Evolutionary conservation across 2,888 invertebrate genomes (phyloP).

Genomic region (Spatulosminthurus flaviceps): DNA sequence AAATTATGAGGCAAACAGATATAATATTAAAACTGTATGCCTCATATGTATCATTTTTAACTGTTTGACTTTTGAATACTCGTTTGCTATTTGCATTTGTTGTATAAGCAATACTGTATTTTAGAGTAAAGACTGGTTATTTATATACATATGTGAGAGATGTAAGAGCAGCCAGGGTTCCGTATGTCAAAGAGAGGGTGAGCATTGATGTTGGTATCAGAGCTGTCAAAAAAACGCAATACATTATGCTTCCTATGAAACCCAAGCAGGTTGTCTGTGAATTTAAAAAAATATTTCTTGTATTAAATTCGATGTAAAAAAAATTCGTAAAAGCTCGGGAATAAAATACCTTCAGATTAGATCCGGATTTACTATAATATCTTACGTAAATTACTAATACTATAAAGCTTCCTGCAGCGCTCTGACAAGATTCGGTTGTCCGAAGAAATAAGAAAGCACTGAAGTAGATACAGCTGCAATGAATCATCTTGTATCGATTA

Average conservation of each 20-base stretch:
- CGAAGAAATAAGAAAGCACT: not conserved
- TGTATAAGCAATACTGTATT: not conserved
- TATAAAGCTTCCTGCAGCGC: not conserved
- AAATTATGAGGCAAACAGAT: not conserved
- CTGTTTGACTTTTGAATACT: no score
- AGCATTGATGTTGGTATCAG: constrained; percentile 24
- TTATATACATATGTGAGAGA: constrained; percentile 10
- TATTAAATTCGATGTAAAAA: no score
- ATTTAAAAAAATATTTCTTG: not conserved
- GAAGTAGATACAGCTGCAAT: not conserved
- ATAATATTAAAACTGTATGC: no score
- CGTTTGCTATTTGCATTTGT: no score
- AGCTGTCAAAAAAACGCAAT: constrained; percentile 19
- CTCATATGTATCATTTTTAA: no score
- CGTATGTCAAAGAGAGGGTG: constrained; percentile 33
- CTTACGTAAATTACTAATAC: not conserved
- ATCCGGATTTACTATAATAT: no score
- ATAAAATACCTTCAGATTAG: no score
- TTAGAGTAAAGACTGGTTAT: no score
- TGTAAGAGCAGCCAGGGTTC: not conserved
- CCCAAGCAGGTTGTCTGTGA: constrained; percentile 29
- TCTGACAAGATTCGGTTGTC: not conserved
- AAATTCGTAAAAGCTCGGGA: no score
- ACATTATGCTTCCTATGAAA: constrained; percentile 12
- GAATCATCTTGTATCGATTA: no score